Conservation (phyloP, 2,888 invertebrate genomes). For the Pandemis heparana region DNA sequence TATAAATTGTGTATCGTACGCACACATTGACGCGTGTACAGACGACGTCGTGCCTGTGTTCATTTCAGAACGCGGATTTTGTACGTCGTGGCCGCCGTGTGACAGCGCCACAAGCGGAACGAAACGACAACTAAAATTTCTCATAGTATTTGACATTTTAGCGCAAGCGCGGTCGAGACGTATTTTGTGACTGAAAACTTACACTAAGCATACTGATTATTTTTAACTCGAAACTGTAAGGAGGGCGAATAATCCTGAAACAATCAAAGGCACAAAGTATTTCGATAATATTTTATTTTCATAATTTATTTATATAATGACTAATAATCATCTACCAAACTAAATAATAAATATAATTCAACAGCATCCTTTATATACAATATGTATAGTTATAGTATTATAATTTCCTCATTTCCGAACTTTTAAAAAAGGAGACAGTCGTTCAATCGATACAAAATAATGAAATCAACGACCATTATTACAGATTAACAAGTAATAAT, state of each 20-base stretch:
- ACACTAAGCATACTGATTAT: too few relatives aligned
- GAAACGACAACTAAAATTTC: too few relatives aligned
- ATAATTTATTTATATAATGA: slow-evolving; percentile 82
- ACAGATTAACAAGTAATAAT: slow-evolving; percentile 80
- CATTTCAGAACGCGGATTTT: too few relatives aligned
- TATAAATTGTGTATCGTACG: too few relatives aligned
- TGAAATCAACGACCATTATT: slow-evolving; percentile 73
- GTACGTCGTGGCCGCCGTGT: too few relatives aligned
- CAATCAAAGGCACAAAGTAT: slow-evolving; percentile 52
- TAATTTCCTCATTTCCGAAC: slow-evolving; percentile 64
- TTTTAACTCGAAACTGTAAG: not conserved
- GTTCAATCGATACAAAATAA: slow-evolving; percentile 73
- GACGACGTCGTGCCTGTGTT: too few relatives aligned
- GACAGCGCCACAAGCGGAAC: too few relatives aligned
- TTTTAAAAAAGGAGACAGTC: slow-evolving; percentile 67
- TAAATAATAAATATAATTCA: slow-evolving; percentile 83
- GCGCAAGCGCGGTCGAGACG: too few relatives aligned
- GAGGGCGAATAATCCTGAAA: not conserved
- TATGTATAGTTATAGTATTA: slow-evolving; percentile 77
- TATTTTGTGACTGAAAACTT: too few relatives aligned
- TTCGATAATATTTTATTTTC: slow-evolving; percentile 84
- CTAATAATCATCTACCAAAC: slow-evolving; percentile 84
- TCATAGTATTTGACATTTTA: too few relatives aligned
- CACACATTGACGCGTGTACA: too few relatives aligned
- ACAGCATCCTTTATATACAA: slow-evolving; percentile 85